Percentiles rank a stretch among this genome's conserved stretches.
phyloP scores from a whole-genome alignment of 2,888 invertebrate species.

The Agrochola lota region DNA sequence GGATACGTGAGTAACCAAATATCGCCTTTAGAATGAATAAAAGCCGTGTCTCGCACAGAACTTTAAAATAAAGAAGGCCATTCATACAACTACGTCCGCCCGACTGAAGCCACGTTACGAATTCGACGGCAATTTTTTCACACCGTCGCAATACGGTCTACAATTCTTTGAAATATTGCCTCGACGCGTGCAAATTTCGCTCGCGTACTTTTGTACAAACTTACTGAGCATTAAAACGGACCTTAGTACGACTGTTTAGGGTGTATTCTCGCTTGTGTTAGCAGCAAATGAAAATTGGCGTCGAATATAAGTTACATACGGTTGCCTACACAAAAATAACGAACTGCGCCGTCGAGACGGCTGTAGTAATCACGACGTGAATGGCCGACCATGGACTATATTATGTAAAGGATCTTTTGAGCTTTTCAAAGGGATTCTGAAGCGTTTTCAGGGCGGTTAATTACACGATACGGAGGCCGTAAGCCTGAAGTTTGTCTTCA shows the following conservation, averaged over 20 bases:
- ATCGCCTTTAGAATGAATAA: slow-evolving; percentile 62
- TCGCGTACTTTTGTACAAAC: slow-evolving; percentile 55
- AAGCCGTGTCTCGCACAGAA: slow-evolving; percentile 60
- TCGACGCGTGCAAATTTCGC: slow-evolving; percentile 73
- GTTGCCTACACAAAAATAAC: slow-evolving; percentile 90
- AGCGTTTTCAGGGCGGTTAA: slow-evolving; percentile 83
- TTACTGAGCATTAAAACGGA: slow-evolving; percentile 56
- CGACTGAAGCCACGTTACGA: slow-evolving; percentile 60
- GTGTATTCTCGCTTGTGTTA: slow-evolving; percentile 63
- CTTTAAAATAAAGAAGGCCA: slow-evolving; percentile 64
- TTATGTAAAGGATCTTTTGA: slow-evolving; percentile 87
- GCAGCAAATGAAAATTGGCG: slow-evolving; percentile 70
- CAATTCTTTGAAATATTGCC: slow-evolving; percentile 75
- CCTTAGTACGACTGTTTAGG: slow-evolving; percentile 62
- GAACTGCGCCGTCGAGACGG: slow-evolving; percentile 83
- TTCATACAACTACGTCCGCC: slow-evolving; percentile 65
- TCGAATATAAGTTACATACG: slow-evolving; percentile 84
- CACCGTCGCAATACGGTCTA: slow-evolving; percentile 73
- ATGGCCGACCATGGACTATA: slow-evolving; percentile 83
- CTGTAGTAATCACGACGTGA: slow-evolving; percentile 85
- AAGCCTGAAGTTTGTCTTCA: slow-evolving; percentile 75
- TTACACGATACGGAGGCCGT: slow-evolving; percentile 79
- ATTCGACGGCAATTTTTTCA: slow-evolving; percentile 70
- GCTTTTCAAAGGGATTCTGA: slow-evolving; percentile 83
- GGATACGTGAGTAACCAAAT: slow-evolving; percentile 58